Conservation (phyloP, 2,888 invertebrate species). For the Scaptomyza caliginosa region DNA sequence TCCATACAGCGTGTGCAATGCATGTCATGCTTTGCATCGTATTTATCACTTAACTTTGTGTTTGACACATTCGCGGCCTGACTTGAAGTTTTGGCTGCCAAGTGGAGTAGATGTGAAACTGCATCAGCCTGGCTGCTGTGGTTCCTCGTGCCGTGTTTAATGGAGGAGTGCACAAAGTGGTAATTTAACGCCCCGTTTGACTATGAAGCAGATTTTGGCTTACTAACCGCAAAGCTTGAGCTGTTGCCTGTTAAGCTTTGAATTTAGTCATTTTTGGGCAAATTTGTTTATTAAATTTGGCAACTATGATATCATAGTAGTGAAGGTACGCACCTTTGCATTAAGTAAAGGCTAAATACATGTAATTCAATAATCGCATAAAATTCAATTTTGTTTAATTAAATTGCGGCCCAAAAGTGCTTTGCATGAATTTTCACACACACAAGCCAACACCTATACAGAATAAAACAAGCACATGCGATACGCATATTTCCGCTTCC, state of each 20-base stretch:
- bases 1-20: not conserved
- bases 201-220: constrained; percentile 42
- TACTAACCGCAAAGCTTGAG: constrained; percentile 31
- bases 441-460: not conserved
- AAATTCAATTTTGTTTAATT: constrained; percentile 68
- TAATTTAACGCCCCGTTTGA: constrained; percentile 74
- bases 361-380: constrained; percentile 60
- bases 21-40: constrained; percentile 50
- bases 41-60: constrained; percentile 78
- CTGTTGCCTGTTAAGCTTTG: constrained; percentile 9
- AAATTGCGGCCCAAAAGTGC: constrained; percentile 42
- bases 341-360: constrained; percentile 43
- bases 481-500: constrained; percentile 65
- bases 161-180: constrained; percentile 61
- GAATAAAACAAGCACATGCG: constrained; percentile 48
- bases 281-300: constrained; percentile 50
- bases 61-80: constrained; percentile 74
- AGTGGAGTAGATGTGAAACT: constrained; percentile 35
- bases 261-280: not conserved
- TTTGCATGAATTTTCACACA: constrained; percentile 5
- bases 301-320: constrained; percentile 47
- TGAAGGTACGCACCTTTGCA: constrained; percentile 26
- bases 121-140: constrained; percentile 14
- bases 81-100: constrained; percentile 33
- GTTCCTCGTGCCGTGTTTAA: constrained; percentile 32